Conservation (phyloP, 2,113 vertebrate species). For the Solea solea region DNA sequence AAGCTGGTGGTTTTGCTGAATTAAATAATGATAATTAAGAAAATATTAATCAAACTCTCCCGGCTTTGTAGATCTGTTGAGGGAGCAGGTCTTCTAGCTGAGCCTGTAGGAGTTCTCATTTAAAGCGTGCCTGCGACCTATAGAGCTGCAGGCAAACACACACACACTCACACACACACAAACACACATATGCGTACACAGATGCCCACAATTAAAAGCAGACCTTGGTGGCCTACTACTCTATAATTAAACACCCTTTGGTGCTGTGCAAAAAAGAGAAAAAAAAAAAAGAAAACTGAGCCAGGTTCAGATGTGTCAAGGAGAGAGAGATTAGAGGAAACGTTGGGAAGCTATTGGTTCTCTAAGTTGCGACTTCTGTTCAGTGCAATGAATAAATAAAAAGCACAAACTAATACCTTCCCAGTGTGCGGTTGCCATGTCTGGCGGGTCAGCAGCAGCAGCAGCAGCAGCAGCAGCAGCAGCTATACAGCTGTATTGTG, state of each 20-base stretch:
- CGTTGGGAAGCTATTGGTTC: constrained; percentile 49
- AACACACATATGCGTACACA: constrained; percentile 45
- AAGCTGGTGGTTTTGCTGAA: constrained; percentile 60
- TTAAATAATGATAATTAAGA: constrained; percentile 82
- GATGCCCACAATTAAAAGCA: constrained; percentile 73
- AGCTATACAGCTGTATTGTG: constrained; percentile 77
- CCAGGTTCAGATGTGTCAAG: constrained; percentile 68
- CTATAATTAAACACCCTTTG: constrained; percentile 83
- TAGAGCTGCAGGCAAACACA: constrained; percentile 66
- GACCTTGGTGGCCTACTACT: constrained; percentile 74
- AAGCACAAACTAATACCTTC: constrained; percentile 77
- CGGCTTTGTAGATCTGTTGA: constrained; percentile 56
- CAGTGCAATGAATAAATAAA: constrained; percentile 73
- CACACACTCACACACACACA: constrained; percentile 48
- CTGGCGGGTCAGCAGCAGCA: constrained; percentile 71
- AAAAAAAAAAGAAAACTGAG: constrained; percentile 24
- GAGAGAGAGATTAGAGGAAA: constrained; percentile 38
- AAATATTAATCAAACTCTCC: constrained; percentile 80
- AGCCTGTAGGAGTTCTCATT: constrained; percentile 80
- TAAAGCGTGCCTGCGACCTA: constrained; percentile 66
- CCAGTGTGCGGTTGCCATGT: constrained; percentile 59
- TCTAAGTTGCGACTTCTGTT: constrained; percentile 50
- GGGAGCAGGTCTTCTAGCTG: constrained; percentile 74
- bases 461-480: constrained; percentile 69
- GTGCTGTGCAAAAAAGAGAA: constrained; percentile 41